Evolutionary conservation across 2,888 invertebrate species (phyloP), one percentile per base, ranked within the genome.

Genomic region (Actias luna): DNA sequence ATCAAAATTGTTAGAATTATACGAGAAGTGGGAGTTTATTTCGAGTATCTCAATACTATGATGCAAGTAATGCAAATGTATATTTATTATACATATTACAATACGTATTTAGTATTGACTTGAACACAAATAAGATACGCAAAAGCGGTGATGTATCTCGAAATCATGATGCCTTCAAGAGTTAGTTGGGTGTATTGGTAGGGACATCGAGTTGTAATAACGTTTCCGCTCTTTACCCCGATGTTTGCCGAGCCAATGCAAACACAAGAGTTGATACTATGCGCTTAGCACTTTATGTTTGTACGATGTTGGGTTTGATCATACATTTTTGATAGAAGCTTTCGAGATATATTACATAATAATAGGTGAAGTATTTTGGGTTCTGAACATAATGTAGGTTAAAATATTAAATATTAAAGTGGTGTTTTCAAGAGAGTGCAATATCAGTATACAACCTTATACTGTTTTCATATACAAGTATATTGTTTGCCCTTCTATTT

Each of bases 161-260:
- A 62, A 59, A 59, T 62, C 18, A 10, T 10, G 3, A 2, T 55
- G 27, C 16, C 18, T 16, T 8, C 61, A 61, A 29, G 58, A 42
- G 60, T 16, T 61, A 33, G 59, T 35, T 61, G 16, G 27, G 8
- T 67, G 0, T 62, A 22, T 63, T 74, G 73, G 83, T 82, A 69
- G 18, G 52, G 69, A 64, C 67, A 70, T 73, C 71, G 82, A 84
- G 82, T 83, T 83, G 84, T 88, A 86, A 87, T 88, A 88, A 85
- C 78, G 83, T 88, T 88, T 88, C 85, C 88, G 85, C 87, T 88
- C 82, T 88, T 89, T 88, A 85, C 83, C 80, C 77, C 75, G 77
- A 83, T 88, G 84, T 89, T 88, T 88, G 83, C 83, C 77, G 75
- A 84, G 80, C 80, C 83, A 86, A 79, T 83, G 84, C 85, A 87